Base-by-base conservation (phyloP, 2,113 vertebrate species). In the Cyrtonyx montezumae region DNA sequence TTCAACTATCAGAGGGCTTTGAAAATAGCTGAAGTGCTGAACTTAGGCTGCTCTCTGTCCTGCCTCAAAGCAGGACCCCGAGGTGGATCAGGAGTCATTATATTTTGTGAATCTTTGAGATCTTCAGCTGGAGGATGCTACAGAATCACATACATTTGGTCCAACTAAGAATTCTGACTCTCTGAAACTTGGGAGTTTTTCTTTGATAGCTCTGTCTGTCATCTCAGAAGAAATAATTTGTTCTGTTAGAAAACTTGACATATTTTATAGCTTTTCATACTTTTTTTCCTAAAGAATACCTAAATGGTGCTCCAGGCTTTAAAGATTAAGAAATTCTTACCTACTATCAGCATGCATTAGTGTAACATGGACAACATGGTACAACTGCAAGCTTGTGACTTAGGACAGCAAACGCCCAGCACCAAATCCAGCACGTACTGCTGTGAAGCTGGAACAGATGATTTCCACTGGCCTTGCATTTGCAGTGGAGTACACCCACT, bases 1-100 rank as follows among this genome's bases (percentile, higher is more conserved):
- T 91, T 82, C 37, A 37, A 37, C 70, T 89, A 62, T 58, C 88
- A 93, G 32, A 90, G n/a, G 65, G 73, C 65, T 75, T 68, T 86
- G 67, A 26, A 84, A 93, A 68, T 9, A 61, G 25, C 18, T 74
- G 9, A n/a, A 77, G 28, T 37, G 20, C 23, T 74, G 49, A 90
- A 30, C 56, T 75, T 28, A 9, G 71, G 43, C 25, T 80, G 8
- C 42, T 76, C n/a, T 67, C 62, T 82, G 26, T 43, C 45, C 68
- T 78, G 0, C 45, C 51, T 83, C 42, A 88, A 46, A 86, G n/a
- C 43, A 76, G 32, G 43, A 65, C 8, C 70, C 42, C 49, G 28
- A 15, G 55, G 51, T 84, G 3, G 34, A 53, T 56, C n/a, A 36
- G 61, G 10, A 84, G 30, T 73, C 65, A 28, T 0, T 40, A 20